phyloP scores from a whole-genome alignment of 2,113 vertebrate species.

The Micronycteris hirsuta region DNA sequence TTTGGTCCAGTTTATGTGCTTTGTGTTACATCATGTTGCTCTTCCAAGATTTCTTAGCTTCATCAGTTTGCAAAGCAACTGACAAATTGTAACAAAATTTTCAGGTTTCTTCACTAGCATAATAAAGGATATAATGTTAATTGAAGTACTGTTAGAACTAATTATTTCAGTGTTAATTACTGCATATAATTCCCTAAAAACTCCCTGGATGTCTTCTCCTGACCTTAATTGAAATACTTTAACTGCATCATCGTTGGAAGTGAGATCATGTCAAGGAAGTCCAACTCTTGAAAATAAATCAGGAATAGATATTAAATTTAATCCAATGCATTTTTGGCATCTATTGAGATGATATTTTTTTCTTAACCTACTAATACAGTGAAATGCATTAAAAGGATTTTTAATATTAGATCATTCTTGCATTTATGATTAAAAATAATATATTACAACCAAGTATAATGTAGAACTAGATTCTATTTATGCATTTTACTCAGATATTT shows the following conservation, averaged over 20 bases:
- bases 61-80: neutral
- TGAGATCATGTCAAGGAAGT: neutral
- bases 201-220: neutral
- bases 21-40: neutral
- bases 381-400: constrained; percentile 22
- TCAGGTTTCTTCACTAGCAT: neutral
- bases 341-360: neutral
- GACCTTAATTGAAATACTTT: neutral
- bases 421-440: too few species aligned
- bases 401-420: neutral
- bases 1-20: neutral
- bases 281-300: neutral
- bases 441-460: too few species aligned
- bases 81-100: neutral
- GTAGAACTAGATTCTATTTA: neutral
- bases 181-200: neutral
- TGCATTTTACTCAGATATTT: constrained; percentile 17
- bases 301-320: neutral
- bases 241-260: constrained; percentile 29
- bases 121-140: neutral
- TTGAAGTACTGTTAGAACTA: neutral
- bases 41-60: neutral
- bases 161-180: neutral
- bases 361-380: neutral
- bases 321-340: neutral